A percentile compares a stretch with the other conserved stretches of the same genome.
Evolutionary conservation across 2,888 invertebrate species (phyloP).

Genomic region (Melanargia galathea): DNA sequence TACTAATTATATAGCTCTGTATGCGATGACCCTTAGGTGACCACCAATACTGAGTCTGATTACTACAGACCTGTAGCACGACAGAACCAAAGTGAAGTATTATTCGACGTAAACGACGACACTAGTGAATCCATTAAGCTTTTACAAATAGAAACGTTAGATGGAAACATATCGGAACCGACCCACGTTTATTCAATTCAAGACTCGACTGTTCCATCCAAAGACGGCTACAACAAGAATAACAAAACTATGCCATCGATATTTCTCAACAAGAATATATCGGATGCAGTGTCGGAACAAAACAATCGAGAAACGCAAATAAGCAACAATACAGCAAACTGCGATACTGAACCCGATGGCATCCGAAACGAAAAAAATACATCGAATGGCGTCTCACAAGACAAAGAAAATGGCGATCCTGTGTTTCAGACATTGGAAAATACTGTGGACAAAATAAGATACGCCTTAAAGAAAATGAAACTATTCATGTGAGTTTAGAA

Average conservation of each 20-base stretch:
- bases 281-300: background rate
- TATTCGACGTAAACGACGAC: background rate
- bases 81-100: background rate
- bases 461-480: background rate
- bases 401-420: background rate
- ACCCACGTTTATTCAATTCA: background rate
- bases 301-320: background rate
- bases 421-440: constrained; percentile 3
- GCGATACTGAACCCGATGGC: background rate
- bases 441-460: background rate
- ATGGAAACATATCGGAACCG: background rate
- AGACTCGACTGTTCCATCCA: background rate
- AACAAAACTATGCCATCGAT: background rate
- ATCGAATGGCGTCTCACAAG: background rate
- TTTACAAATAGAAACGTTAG: background rate
- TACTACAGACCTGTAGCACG: background rate
- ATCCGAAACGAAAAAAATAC: background rate
- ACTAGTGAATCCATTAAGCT: background rate
- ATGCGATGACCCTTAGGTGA: background rate
- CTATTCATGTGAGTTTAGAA: background rate
- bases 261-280: background rate
- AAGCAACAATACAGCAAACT: background rate
- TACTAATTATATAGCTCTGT: no score
- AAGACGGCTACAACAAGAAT: no score
- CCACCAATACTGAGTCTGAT: background rate